Percentiles rank a stretch among this genome's conserved stretches.
These are phyloP conservation scores for Meloidogyne exigua DNA, from an alignment of 1,140 invertebrate species.

Conservation along the genomic window DNA sequence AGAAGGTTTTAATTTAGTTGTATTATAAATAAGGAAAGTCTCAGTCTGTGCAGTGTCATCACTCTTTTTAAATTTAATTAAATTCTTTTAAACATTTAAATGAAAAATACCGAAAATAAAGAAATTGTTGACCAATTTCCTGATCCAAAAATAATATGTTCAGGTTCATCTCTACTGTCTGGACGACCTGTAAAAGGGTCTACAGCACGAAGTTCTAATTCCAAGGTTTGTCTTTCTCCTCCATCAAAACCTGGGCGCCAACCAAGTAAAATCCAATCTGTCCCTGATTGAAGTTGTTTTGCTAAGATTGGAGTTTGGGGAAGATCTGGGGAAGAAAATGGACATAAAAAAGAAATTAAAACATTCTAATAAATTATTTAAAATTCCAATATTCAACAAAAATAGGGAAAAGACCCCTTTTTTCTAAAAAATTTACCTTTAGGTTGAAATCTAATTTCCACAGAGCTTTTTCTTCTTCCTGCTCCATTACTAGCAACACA, in stretches of 20 bases:
- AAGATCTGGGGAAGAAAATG: no score
- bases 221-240: constrained; percentile 45
- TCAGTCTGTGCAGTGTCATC: constrained; percentile 25
- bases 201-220: constrained; percentile 47
- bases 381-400: no score
- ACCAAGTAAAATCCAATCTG: constrained; percentile 42
- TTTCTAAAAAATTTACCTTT: constrained; percentile 31
- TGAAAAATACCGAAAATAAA: constrained; percentile 17
- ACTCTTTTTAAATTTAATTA: constrained; percentile 14
- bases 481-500: constrained; percentile 45
- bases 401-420: no score
- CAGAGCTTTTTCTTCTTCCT: constrained; percentile 26
- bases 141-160: constrained; percentile 37
- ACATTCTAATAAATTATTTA: no score
- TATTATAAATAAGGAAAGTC: constrained; percentile 38
- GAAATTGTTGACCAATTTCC: constrained; percentile 32
- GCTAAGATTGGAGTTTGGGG: constrained; percentile 40
- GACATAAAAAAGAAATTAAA: no score
- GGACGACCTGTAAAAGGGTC: constrained; percentile 30
- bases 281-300: constrained; percentile 29
- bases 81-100: background rate
- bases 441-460: constrained; percentile 40
- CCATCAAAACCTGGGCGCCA: constrained; percentile 52
- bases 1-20: constrained; percentile 36
- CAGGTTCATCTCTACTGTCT: constrained; percentile 20